Evolutionary conservation across 2,888 invertebrate species (phyloP), one percentile per base, ranked within the genome.

Genomic region (Nematopogon swammerdamellus): DNA sequence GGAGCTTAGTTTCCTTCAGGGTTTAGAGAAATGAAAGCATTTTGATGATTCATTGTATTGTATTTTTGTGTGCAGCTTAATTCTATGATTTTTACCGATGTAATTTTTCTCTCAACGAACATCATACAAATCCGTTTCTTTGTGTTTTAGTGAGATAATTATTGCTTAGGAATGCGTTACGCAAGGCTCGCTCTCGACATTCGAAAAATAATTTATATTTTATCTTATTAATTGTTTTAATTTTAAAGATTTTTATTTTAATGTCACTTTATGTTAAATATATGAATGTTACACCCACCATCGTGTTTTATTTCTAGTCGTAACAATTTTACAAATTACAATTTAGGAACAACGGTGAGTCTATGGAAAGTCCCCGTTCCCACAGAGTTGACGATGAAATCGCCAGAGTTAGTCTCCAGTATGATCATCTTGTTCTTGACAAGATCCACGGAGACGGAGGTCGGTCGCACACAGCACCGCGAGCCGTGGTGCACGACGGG

Each of bases 351-450:
- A 56, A 66, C 58, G 25, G 64, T 67, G 17, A 72, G 67, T 55
- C 63, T 67, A 55, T 72, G 72, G 50, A 68, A 69, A 5, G 8
- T 8, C 25, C 25, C 25, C 25, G 25, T 25, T 25, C 25, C 25
- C 8, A 25, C 25, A 8, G 25, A 25, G 25, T 25, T 25, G 5
- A 25, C 8, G 4, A 25, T 25, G 25, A 25, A 85, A 58, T 85
- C 85, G 1, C 74, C 80, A 62, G 85, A 85, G 58, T 85, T 85
- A 10, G 85, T 83, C 58, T 86, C 84, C 2, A 86, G 65, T 16
- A 84, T 72, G 25, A 86, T 64, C 58, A 86, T 75, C 19, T 72
- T 61, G 49, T 72, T 72, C 53, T 80, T 73, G 50, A 73, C 68
- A 51, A 73, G 71, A 53, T 84, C 84, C 1, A 81, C 70, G 14